phyloP scores from a whole-genome alignment of 2,113 vertebrate genomes.

The Lonchura striata region DNA sequence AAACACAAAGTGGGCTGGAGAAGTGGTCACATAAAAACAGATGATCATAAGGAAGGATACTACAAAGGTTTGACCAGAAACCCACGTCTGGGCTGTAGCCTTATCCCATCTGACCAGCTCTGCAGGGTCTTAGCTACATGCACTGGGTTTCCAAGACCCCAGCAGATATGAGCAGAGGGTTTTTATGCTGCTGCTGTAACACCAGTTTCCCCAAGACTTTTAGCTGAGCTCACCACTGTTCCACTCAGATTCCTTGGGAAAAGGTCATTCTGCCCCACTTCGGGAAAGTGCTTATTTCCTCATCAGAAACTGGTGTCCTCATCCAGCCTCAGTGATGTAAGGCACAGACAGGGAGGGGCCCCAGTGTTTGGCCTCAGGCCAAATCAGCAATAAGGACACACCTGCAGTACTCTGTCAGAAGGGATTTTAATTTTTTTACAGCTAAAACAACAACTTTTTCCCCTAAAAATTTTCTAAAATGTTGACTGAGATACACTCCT shows the following conservation, averaged over 20 bases:
- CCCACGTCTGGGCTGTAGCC: not conserved
- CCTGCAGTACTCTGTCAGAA: not conserved
- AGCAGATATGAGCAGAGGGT: not conserved
- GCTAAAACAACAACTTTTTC: not conserved
- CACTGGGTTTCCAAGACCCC: not conserved
- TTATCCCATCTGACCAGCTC: not conserved
- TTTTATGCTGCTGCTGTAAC: not conserved
- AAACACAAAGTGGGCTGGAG: not conserved
- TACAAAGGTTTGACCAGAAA: not conserved
- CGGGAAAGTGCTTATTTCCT: not conserved
- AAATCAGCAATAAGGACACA: not conserved
- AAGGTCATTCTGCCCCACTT: not conserved
- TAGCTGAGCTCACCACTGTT: not conserved
- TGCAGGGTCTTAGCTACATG: not conserved
- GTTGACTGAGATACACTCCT: not conserved
- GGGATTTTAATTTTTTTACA: not conserved
- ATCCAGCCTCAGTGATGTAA: not conserved
- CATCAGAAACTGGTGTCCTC: not conserved
- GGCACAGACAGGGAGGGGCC: not conserved
- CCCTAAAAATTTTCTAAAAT: not conserved
- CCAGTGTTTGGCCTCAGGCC: not conserved
- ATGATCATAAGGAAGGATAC: not conserved
- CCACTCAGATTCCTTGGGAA: not conserved
- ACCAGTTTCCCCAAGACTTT: not conserved
- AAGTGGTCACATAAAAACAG: not conserved